Evolutionary conservation across 2,797 vertebrate species (phyloP).

Genomic region (Champsocephalus gunnari): DNA sequence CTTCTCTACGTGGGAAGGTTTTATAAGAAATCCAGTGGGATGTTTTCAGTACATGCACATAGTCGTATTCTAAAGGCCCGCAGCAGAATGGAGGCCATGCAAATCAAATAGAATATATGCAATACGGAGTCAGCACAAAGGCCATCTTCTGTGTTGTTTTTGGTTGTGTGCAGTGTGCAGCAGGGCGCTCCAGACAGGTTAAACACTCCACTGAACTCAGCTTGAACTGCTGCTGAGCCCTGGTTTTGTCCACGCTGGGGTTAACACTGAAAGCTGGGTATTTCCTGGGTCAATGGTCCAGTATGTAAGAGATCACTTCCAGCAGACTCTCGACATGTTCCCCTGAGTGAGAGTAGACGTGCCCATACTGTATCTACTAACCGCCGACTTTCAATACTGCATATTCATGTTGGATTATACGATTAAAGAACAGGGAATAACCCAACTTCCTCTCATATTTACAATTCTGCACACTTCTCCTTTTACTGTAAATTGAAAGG

Average conservation of each 20-base stretch:
- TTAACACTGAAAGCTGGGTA: slow-evolving; percentile 10
- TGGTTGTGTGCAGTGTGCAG: background rate
- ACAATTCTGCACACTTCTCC: slow-evolving; percentile 22
- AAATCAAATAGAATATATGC: background rate
- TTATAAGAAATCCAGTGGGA: background rate
- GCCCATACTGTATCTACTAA: background rate
- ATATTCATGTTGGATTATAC: background rate
- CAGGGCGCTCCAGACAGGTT: background rate
- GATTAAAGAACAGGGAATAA: background rate
- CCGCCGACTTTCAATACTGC: background rate
- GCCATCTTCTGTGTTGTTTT: background rate
- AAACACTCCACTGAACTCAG: slow-evolving; percentile 8
- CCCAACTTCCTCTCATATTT: slow-evolving; percentile 30
- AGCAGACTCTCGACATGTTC: background rate
- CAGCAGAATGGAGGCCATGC: background rate
- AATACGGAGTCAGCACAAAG: background rate
- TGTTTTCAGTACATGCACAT: background rate
- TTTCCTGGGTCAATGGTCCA: slow-evolving; percentile 30
- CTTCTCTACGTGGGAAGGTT: background rate
- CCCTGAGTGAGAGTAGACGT: background rate
- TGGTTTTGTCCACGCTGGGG: background rate
- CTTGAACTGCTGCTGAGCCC: background rate
- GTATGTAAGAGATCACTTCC: slow-evolving; percentile 9
- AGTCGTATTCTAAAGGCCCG: background rate
- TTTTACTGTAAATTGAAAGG: slow-evolving; percentile 9